Evolutionary conservation across 2,797 vertebrate species (phyloP).

Genomic region (Gallinago nigripennis): DNA sequence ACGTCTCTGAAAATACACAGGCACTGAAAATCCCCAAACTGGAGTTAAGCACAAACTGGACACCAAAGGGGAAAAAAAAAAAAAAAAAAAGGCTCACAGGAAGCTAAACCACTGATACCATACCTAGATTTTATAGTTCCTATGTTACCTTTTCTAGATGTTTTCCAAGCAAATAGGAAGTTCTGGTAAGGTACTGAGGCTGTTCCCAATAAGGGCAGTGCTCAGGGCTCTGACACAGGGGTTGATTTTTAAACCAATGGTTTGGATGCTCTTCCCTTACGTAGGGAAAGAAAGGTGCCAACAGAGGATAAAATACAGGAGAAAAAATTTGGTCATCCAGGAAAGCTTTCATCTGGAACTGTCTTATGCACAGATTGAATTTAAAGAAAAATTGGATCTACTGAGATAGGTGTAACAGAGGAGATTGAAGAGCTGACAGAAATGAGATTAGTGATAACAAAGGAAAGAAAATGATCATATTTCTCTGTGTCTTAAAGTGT

Average conservation of each 20-base stretch:
- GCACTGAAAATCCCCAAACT: background rate
- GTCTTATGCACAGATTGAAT: background rate
- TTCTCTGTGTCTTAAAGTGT: background rate
- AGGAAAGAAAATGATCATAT: background rate
- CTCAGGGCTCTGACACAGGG: background rate
- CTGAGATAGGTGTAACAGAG: background rate
- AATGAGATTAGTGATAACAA: background rate
- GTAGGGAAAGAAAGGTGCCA: background rate
- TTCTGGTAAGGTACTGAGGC: background rate
- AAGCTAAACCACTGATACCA: background rate
- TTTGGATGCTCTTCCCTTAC: background rate
- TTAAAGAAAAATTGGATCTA: background rate
- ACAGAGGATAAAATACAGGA: background rate
- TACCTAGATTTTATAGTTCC: background rate
- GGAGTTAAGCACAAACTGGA: background rate
- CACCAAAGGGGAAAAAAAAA: background rate
- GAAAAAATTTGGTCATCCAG: background rate
- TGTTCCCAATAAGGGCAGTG: background rate
- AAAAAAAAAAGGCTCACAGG: background rate
- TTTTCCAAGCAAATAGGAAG: slow-evolving; percentile 22
- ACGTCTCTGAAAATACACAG: background rate
- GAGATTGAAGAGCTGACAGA: background rate
- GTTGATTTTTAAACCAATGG: slow-evolving; percentile 39
- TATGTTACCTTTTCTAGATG: background rate
- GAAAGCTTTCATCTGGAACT: background rate